Evolutionary conservation across 2,113 vertebrate species (phyloP), one percentile per base, ranked within the genome.

Genomic region (Labrus mixtus): DNA sequence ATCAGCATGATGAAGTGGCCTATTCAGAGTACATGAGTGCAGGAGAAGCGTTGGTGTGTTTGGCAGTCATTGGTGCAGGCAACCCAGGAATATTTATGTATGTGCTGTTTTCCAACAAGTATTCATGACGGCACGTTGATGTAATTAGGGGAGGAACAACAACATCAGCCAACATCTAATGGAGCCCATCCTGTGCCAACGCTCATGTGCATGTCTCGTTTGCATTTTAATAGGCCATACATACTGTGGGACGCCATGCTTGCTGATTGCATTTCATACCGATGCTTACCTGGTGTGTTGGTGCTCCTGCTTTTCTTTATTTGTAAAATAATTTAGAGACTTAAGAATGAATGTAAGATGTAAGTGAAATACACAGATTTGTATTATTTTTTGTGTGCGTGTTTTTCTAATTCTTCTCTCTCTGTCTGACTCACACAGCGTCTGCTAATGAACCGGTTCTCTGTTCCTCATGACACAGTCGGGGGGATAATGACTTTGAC

Each of bases 1-100:
- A 78, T 81, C 67, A 73, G 71, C 29, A 61, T 81, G 57, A 83
- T 78, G 57, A 79, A 75, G 60, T 53, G 59, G 55, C 63, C 65
- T 64, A 62, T 80, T 85, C 25, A 54, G 43, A 76, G 62, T 62
- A 70, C 69, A 61, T 78, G 76, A 84, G 73, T 67, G 62, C 17
- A 1, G 17, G 23, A 66, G 11, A 58, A 54, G 65, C 64, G 39
- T 16, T 1, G n/a, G 5, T 63, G 41, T 77, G 36, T 54, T 65
- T 81, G n/a, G 46, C 54, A 45, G 61, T 60, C 13, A 12, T 25
- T 65, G 20, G 59, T 0, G 17, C 37, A 48, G 15, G 48, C 23
- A 23, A 53, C 19, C 6, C 1, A 13, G 58, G 54, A 68, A 73
- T 83, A 76, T 68, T 76, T 76, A 76, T 74, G 51, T 22, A 56